These are phyloP conservation scores for Euphonia xanthogaster DNA, from an alignment of 2,797 vertebrate species.

Conservation along the genomic window DNA sequence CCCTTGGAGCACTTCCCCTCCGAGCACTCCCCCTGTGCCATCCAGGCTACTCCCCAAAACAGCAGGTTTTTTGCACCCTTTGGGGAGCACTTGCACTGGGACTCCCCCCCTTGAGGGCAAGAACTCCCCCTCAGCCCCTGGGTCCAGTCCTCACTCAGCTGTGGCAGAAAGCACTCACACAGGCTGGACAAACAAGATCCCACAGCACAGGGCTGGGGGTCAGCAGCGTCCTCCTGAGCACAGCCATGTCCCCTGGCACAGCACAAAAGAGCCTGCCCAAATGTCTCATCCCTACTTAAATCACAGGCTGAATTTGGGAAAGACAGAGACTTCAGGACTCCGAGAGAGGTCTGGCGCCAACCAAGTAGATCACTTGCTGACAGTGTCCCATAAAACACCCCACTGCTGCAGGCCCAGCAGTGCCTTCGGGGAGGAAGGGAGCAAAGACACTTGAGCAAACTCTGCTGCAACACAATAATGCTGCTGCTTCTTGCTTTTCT, in stretches of 20 bases:
- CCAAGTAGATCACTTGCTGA: background rate
- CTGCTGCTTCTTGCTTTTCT: background rate
- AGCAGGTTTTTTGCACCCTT: background rate
- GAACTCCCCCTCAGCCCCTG: fast-evolving
- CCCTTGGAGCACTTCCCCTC: fast-evolving
- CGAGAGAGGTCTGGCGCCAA: background rate
- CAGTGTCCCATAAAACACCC: conserved; percentile 3
- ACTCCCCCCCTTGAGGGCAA: too few species aligned
- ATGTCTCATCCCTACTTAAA: background rate
- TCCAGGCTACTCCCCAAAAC: background rate
- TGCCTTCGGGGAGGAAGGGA: background rate
- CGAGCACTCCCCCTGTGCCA: fast-evolving
- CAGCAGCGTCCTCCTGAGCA: fast-evolving
- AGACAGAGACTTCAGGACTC: background rate
- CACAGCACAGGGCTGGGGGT: background rate
- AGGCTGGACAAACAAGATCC: fast-evolving
- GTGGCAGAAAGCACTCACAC: background rate
- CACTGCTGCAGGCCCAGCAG: background rate
- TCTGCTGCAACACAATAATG: background rate
- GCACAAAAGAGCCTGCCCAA: background rate
- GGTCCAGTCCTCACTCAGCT: too few species aligned
- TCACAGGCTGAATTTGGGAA: background rate
- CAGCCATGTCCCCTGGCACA: background rate
- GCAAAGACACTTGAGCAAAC: background rate
- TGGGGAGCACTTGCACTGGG: background rate